phyloP scores from a whole-genome alignment of 2,888 invertebrate genomes.

The Xestia c-nigrum region DNA sequence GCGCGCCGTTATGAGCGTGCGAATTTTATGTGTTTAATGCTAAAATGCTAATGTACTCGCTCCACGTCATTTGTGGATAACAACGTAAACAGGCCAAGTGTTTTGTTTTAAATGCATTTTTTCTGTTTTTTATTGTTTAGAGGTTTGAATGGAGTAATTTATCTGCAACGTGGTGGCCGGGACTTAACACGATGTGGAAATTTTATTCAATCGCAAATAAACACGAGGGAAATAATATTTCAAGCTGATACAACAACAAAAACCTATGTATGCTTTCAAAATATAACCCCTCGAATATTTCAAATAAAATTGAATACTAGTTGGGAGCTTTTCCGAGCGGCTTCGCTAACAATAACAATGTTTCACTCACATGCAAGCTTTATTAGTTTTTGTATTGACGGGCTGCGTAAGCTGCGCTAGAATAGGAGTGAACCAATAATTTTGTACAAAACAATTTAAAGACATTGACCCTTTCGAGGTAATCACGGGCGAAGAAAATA shows the following conservation, averaged over 20 bases:
- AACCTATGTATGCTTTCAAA: constrained; percentile 19
- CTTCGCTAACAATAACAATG: constrained; percentile 44
- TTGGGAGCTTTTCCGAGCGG: constrained; percentile 21
- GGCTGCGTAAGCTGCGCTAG: constrained; percentile 4
- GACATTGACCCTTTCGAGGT: constrained; percentile 61
- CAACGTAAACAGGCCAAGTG: constrained; percentile 38
- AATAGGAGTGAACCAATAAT: constrained; percentile 36
- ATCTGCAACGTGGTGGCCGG: not conserved
- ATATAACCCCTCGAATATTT: constrained; percentile 24
- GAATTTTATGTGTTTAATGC: constrained; percentile 63
- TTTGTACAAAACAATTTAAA: constrained; percentile 55
- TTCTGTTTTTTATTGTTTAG: constrained; percentile 14
- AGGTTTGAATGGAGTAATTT: not conserved
- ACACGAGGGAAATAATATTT: not conserved
- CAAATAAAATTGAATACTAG: constrained; percentile 37
- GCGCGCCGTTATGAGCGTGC: constrained; percentile 58
- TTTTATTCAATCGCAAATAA: constrained; percentile 8
- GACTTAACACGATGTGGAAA: not conserved
- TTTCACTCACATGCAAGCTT: constrained; percentile 42
- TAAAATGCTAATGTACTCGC: constrained; percentile 58
- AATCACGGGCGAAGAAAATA: constrained; percentile 58
- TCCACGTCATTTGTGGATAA: constrained; percentile 40
- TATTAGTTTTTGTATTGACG: constrained; percentile 44
- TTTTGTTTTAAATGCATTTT: constrained; percentile 39
- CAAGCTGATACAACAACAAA: not conserved